Evolutionary conservation across 2,113 vertebrate species (phyloP), one percentile per base, ranked within the genome.

Genomic region (Alligator mississippiensis): DNA sequence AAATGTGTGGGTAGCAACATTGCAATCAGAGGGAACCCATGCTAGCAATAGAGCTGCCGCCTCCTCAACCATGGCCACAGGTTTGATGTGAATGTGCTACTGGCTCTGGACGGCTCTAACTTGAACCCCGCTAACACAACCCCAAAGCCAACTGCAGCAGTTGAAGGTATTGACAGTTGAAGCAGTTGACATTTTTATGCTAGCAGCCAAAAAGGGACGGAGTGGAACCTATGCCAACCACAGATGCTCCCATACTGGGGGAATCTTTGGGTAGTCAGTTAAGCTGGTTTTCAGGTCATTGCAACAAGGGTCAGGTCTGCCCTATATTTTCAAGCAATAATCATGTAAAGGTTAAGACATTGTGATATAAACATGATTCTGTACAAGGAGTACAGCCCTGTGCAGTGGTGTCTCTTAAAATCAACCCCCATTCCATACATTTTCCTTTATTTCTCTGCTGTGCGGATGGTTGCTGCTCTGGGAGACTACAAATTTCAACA

Each of bases 1-100:
- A 85, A 4, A 93, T 85, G 85, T 92, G 64, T 80, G 63, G 61
- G 59, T 78, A 91, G 84, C 58, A 93, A 84, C 84, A 74, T 16
- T 5, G 1, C 74, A 47, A 78, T 55, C 85, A 84, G 85, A 60
- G 1, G 0, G 72, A 81, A 88, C 57, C 34, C 77, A 63, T 57
- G 55, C 22, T 28, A 74, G 63, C 9, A 28, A 76, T 0, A 19
- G 28, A 0, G 1, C 2, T 75, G 1, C 59, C 58, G 22, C 3
- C 0, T 80, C 76, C n/a, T 72, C 66, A 77, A 57, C 66, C 47
- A 0, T 38, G 74, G 59, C 72, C 24, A 24, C 11, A 17, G 30
- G 11, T 47, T 64, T 66, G 80, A 27, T 30, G 7, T 12, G 38
- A 84, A 25, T 14, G 63, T 85, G 80, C 75, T 92, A 63, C 58